Conservation (phyloP, 2,797 vertebrate genomes). For the Caiman crocodilus region DNA sequence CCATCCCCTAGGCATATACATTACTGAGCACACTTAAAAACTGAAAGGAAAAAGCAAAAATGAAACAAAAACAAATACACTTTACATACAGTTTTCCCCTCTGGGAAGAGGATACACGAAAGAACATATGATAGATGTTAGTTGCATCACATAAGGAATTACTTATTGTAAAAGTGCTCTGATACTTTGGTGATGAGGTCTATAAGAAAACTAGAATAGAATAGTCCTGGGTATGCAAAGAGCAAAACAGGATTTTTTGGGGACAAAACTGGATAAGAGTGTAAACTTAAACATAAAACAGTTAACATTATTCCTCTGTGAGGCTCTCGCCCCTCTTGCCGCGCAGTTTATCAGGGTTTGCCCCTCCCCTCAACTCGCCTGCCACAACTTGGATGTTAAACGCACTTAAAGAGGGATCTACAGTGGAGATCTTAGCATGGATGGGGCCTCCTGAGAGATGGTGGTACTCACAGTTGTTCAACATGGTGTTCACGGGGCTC, state of each 20-base stretch:
- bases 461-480: no score
- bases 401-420: no score
- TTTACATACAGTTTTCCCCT: neutral
- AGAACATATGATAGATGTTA: fast-evolving
- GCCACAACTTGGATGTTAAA: no score
- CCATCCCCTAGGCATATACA: no score
- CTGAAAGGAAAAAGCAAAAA: neutral
- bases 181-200: conserved; percentile 7
- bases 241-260: neutral
- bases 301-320: neutral
- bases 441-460: no score
- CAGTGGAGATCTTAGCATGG: no score
- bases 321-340: no score
- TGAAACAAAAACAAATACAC: conserved; percentile 1
- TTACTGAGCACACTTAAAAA: neutral
- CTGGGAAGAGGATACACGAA: neutral
- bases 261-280: neutral
- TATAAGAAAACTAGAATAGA: neutral
- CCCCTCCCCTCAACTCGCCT: no score
- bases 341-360: no score
- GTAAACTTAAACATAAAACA: conserved; percentile 35
- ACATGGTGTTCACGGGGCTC: no score
- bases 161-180: neutral
- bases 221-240: neutral
- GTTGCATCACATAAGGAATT: neutral